Conservation (phyloP, 2,113 vertebrate species). For the Microcebus murinus region DNA sequence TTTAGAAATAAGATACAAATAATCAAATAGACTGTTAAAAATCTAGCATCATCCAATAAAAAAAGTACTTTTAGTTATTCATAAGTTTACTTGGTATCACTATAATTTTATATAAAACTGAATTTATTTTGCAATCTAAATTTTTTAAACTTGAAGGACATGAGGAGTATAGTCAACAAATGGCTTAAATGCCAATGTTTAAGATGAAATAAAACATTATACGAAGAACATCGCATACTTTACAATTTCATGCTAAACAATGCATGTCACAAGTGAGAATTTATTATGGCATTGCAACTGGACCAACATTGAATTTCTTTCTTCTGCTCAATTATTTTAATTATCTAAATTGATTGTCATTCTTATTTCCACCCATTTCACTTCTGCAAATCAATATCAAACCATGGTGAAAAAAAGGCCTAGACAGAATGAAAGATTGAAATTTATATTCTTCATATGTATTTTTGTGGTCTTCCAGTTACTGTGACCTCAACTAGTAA, state of each 20-base stretch:
- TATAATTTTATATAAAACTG: slow-evolving; percentile 1
- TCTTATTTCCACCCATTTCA: slow-evolving; percentile 31
- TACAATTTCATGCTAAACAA: neutral
- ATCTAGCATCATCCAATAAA: neutral
- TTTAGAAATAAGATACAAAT: slow-evolving; percentile 14
- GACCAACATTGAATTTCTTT: slow-evolving; percentile 53
- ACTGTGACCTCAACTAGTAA: slow-evolving; percentile 24
- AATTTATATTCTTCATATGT: neutral
- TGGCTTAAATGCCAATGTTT: neutral
- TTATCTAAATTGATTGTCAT: slow-evolving; percentile 46
- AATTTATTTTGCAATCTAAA: slow-evolving; percentile 13
- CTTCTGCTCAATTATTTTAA: slow-evolving; percentile 59
- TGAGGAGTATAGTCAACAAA: neutral
- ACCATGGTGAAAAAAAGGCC: neutral
- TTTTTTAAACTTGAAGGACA: slow-evolving; percentile 5
- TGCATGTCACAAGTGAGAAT: slow-evolving; percentile 50
- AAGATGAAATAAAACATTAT: slow-evolving; percentile 37
- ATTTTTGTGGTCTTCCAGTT: slow-evolving; percentile 13
- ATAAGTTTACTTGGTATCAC: slow-evolving; percentile 24
- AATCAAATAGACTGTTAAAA: neutral
- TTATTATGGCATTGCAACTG: neutral
- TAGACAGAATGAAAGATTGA: neutral
- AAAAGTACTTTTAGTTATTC: neutral
- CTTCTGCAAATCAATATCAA: slow-evolving; percentile 49
- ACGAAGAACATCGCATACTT: neutral